Conservation (phyloP, 2,888 invertebrate genomes). For the Meganola albula region DNA sequence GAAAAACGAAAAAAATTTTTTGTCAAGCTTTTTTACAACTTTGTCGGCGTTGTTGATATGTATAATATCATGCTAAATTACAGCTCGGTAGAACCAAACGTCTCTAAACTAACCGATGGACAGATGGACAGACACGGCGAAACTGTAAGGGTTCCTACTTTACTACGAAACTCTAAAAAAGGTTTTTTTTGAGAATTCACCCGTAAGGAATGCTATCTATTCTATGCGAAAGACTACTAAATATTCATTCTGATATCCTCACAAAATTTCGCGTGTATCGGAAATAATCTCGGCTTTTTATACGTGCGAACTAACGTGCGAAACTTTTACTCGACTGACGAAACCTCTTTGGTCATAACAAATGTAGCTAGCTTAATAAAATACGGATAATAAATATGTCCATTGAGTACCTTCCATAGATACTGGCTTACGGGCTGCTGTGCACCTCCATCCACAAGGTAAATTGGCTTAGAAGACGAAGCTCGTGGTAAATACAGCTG, state of each 20-base stretch:
- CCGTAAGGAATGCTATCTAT: too few relatives aligned
- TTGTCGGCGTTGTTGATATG: too few relatives aligned
- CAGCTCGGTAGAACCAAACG: too few relatives aligned
- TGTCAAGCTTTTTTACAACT: too few relatives aligned
- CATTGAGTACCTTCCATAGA: conserved; percentile 49
- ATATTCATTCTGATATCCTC: neutral
- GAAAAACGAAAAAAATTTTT: too few relatives aligned
- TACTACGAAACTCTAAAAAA: too few relatives aligned
- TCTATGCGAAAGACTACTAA: neutral
- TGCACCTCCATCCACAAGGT: conserved; percentile 15
- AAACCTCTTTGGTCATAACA: neutral
- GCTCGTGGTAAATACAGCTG: conserved; percentile 11
- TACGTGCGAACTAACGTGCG: too few relatives aligned
- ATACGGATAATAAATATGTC: neutral
- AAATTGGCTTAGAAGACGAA: conserved; percentile 6
- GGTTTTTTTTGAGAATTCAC: too few relatives aligned
- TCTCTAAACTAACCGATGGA: too few relatives aligned
- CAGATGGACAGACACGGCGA: too few relatives aligned
- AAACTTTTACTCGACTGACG: neutral
- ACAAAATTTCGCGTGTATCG: neutral
- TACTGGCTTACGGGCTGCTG: conserved; percentile 33
- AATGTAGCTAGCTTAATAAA: neutral
- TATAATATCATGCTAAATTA: too few relatives aligned
- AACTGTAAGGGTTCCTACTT: too few relatives aligned
- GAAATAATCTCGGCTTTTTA: neutral